Percentiles rank a stretch among this genome's conserved stretches.
phyloP scores from a whole-genome alignment of 2,888 invertebrate species.

The Spisula subtruncata region DNA sequence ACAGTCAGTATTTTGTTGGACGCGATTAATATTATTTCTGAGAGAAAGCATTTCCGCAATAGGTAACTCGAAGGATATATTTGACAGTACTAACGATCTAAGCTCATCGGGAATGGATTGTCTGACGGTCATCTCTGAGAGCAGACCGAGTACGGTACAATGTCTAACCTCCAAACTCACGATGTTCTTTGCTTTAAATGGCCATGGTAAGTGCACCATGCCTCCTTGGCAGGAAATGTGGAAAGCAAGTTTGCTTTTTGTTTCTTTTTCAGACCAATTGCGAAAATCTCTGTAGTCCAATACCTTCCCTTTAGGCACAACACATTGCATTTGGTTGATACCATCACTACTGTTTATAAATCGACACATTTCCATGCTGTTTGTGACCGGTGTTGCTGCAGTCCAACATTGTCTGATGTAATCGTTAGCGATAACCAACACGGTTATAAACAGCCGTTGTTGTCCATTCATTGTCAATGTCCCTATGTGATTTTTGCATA shows the following conservation, averaged over 20 bases:
- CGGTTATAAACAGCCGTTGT: neutral
- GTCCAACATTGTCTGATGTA: neutral
- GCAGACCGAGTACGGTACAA: conserved; percentile 58
- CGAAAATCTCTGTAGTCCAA: conserved; percentile 62
- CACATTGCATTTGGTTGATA: conserved; percentile 43
- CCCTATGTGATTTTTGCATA: neutral
- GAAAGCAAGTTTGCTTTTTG: conserved; percentile 48
- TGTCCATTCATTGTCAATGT: neutral
- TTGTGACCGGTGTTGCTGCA: neutral
- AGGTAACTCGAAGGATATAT: conserved; percentile 61
- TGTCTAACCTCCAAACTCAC: conserved; percentile 53
- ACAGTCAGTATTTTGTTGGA: conserved; percentile 67
- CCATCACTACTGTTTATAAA: neutral
- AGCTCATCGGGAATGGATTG: conserved; percentile 53
- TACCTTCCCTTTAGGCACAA: conserved; percentile 49
- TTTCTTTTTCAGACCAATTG: conserved; percentile 53
- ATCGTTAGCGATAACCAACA: neutral
- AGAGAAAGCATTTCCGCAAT: conserved; percentile 52
- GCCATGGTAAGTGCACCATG: conserved; percentile 66
- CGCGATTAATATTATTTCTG: conserved; percentile 45
- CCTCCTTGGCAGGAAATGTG: conserved; percentile 54
- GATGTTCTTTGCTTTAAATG: conserved; percentile 65
- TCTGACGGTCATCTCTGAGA: conserved; percentile 64
- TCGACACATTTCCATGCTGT: neutral
- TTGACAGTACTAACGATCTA: conserved; percentile 45